Conservation (phyloP, 53 echinoderm and acorn worm genomes). For the Echinarachnius parma region DNA sequence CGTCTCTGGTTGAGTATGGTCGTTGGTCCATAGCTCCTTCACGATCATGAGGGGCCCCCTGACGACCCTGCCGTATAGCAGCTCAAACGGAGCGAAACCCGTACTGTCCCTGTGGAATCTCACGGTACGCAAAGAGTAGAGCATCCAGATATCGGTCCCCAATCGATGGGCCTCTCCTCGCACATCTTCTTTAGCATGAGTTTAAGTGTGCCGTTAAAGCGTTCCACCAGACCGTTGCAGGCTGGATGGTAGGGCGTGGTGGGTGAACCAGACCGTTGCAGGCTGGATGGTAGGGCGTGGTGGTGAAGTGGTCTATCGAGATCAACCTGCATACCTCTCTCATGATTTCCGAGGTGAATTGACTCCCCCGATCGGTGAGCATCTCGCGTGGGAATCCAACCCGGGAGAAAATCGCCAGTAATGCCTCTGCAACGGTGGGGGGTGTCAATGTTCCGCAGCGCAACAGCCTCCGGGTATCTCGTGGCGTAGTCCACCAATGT, state of each 20-base stretch:
- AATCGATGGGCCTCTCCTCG: slow-evolving; percentile 54
- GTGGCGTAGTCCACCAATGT: slow-evolving; percentile 36
- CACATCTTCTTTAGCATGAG: slow-evolving; percentile 51
- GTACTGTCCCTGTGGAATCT: slow-evolving; percentile 53
- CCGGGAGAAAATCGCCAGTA: slow-evolving; percentile 24
- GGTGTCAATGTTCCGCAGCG: slow-evolving; percentile 31
- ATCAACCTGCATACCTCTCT: no score
- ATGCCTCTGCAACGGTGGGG: slow-evolving; percentile 42
- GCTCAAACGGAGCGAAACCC: slow-evolving; percentile 65
- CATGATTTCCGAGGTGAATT: no score
- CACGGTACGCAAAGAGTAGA: slow-evolving; percentile 66
- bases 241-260: no score
- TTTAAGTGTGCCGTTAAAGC: slow-evolving; percentile 50
- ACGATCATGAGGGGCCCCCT: slow-evolving; percentile 63
- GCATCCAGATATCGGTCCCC: slow-evolving; percentile 63
- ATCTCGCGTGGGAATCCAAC: slow-evolving; percentile 23
- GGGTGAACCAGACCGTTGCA: no score
- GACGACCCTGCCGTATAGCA: slow-evolving; percentile 60
- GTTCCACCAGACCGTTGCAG: slow-evolving; percentile 51
- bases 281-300: slow-evolving; percentile 35
- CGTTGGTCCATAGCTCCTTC: slow-evolving; percentile 54
- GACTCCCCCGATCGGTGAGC: slow-evolving; percentile 30
- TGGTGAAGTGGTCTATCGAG: slow-evolving; percentile 29
- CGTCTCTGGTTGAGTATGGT: slow-evolving; percentile 29
- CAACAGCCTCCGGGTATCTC: slow-evolving; percentile 39